These are phyloP conservation scores for Knipowitschia caucasica DNA, from an alignment of 2,797 vertebrate species.

Conservation along the genomic window DNA sequence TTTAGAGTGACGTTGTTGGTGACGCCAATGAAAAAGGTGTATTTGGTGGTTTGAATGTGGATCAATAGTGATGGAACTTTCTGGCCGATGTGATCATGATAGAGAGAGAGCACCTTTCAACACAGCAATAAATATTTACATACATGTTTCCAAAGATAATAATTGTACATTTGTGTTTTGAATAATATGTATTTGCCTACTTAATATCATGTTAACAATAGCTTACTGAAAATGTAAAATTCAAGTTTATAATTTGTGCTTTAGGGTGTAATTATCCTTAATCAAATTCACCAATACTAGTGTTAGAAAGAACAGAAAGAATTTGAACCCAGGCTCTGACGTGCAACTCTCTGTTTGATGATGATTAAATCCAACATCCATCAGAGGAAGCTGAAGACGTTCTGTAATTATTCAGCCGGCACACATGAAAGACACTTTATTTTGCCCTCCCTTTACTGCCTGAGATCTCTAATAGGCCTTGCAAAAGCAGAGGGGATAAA, in stretches of 20 bases:
- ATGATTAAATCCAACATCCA: slow-evolving; percentile 47
- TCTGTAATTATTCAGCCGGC: slow-evolving; percentile 51
- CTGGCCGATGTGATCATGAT: slow-evolving; percentile 5
- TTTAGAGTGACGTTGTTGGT: slow-evolving; percentile 48
- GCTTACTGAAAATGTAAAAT: slow-evolving; percentile 27
- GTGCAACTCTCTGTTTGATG: slow-evolving; percentile 19
- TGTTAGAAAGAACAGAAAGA: slow-evolving; percentile 7
- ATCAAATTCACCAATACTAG: slow-evolving; percentile 22
- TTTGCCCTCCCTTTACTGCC: slow-evolving; percentile 29
- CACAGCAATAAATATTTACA: background rate
- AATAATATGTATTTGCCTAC: slow-evolving; percentile 20
- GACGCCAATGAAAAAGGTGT: slow-evolving; percentile 13
- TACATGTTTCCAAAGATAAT: background rate
- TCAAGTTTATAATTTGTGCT: slow-evolving; percentile 34
- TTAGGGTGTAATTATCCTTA: slow-evolving; percentile 34
- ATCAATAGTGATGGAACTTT: slow-evolving; percentile 34
- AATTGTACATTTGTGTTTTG: slow-evolving; percentile 5
- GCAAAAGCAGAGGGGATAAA: slow-evolving; percentile 43
- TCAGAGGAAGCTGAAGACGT: slow-evolving; percentile 37
- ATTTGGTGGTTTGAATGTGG: slow-evolving; percentile 12
- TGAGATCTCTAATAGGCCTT: slow-evolving; percentile 45
- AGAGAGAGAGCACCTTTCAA: background rate
- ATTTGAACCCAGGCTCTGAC: slow-evolving; percentile 15
- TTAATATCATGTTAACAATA: slow-evolving; percentile 20
- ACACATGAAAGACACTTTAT: slow-evolving; percentile 23